A percentile compares a stretch with the other conserved stretches of the same genome.
Conservation (phyloP, 2,797 vertebrate genomes). For the Microcaecilia unicolor region DNA sequence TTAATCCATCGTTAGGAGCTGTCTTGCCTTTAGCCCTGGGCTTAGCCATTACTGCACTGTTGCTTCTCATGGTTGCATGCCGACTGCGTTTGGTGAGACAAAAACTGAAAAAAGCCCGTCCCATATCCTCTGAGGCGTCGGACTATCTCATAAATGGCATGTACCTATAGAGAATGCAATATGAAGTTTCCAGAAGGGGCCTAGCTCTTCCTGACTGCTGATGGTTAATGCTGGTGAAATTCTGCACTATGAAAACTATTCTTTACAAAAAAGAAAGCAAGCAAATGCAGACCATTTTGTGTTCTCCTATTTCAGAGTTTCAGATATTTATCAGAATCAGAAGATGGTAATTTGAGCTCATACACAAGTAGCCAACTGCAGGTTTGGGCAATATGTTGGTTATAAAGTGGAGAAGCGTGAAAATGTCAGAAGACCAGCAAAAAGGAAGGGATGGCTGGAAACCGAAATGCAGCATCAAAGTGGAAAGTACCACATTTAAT, state of each 20-base stretch:
- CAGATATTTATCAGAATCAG: conserved; percentile 4
- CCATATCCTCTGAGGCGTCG: conserved; percentile 90
- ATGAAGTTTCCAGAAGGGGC: no score
- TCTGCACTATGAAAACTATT: conserved; percentile 1
- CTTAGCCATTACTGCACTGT: conserved; percentile 80
- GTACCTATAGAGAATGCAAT: conserved; percentile 76
- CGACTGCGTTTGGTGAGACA: conserved; percentile 79
- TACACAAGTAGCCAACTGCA: no score
- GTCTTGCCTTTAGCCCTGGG: conserved; percentile 88
- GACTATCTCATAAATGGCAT: conserved; percentile 99
- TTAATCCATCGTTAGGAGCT: conserved; percentile 58
- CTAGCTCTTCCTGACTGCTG: conserved; percentile 18
- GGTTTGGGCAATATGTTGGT: no score
- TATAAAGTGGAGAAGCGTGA: no score
- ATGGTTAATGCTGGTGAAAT: conserved; percentile 19
- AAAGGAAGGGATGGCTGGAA: no score
- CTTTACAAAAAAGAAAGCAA: no score
- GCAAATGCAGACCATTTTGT: no score
- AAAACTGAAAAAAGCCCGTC: conserved; percentile 87
- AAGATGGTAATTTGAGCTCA: no score
- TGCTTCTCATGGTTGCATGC: conserved; percentile 87
- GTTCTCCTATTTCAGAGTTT: no score
- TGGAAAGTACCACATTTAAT: no score
- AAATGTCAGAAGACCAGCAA: no score
- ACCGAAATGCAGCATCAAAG: no score